Evolutionary conservation across 2,113 vertebrate species (phyloP), one percentile per base, ranked within the genome.

Genomic region (Oreotrochilus melanogaster): DNA sequence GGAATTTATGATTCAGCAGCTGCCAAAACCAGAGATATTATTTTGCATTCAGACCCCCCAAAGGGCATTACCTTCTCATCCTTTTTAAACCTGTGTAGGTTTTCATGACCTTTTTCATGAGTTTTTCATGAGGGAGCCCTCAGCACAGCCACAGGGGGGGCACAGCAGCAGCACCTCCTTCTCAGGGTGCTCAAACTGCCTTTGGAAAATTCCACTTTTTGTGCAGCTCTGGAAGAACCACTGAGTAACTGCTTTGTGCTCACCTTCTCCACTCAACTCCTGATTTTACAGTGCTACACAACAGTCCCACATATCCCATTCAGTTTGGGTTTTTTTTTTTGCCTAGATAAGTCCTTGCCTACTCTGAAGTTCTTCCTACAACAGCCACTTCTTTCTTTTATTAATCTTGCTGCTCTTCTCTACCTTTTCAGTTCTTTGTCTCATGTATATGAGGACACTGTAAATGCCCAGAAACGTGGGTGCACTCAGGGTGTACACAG

Each of bases 71-170:
- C 58, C 67, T 75, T 57, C 65, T 67, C 21, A 5, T 24, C 30
- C 57, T 12, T 47, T 71, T 53, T 23, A 24, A n/a, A n/a, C 27
- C 51, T 5, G 1, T 3, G 0, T 7, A 8, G 0, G 2, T 43
- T 86, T 57, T n/a, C 54, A 27, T 17, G 28, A 19, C 33, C 27
- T 4, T 9, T 4, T 15, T n/a, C 54, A 27, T 17, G 28, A 19
- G 37, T 24, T 4, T 9, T 4, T 15, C 47, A 37, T 60, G 81
- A 66, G 39, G 50, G 39, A 53, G 57, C 67, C 30, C 64, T 8
- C n/a, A 14, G 53, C 15, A 1, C 28, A 35, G 86, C 1, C 4
- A 35, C 23, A 23, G 0, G 3, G 58, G 10, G 4, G 2, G 19
- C 6, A 4, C 7, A 47, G 1, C 71, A 80, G 51, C 73, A 87